phyloP scores from a whole-genome alignment of 2,888 invertebrate genomes.

The Trichogramma dendrolimi region DNA sequence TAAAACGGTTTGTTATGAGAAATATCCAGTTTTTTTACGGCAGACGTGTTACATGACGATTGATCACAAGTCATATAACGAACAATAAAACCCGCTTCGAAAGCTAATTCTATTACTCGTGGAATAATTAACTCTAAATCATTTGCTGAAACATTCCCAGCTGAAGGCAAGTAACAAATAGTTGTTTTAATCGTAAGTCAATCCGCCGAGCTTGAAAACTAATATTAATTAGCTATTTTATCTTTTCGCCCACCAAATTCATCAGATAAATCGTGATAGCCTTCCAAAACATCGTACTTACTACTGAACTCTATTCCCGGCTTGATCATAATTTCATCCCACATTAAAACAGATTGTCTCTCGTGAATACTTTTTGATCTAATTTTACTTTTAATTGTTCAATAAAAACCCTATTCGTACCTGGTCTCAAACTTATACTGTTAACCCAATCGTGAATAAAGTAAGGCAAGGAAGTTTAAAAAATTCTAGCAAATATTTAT shows the following conservation, averaged over 20 bases:
- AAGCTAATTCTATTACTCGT: no score
- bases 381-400: conserved; percentile 31
- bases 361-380: conserved; percentile 31
- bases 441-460: conserved; percentile 35
- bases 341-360: conserved; percentile 32
- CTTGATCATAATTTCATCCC: conserved; percentile 29
- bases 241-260: conserved; percentile 23
- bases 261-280: conserved; percentile 31
- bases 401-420: conserved; percentile 29
- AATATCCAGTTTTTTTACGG: conserved; percentile 23
- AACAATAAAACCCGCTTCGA: background rate
- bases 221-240: conserved; percentile 29
- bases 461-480: conserved; percentile 33
- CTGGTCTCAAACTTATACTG: conserved; percentile 30
- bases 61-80: conserved; percentile 20
- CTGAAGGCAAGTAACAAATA: no score
- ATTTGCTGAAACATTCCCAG: no score
- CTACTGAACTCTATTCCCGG: conserved; percentile 29
- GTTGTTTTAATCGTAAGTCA: conserved; percentile 27
- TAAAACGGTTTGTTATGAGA: background rate
- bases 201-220: conserved; percentile 33
- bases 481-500: conserved; percentile 30
- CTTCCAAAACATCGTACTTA: conserved; percentile 31
- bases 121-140: background rate
- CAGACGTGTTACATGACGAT: conserved; percentile 29